phyloP scores from a whole-genome alignment of 64 coral and sea anemone species.

The Montipora capricornis region DNA sequence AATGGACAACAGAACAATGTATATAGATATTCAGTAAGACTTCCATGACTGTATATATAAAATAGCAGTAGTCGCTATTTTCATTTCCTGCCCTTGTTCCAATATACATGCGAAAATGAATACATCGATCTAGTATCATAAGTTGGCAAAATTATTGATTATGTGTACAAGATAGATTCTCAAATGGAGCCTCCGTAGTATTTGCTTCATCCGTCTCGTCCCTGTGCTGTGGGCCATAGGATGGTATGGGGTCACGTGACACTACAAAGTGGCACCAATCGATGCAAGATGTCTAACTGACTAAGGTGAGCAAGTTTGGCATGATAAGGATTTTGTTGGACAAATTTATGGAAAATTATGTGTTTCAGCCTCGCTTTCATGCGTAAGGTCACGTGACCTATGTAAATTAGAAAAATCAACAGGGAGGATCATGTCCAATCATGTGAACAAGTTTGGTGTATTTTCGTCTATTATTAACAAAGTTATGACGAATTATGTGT shows the following conservation, averaged over 20 bases:
- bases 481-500: slow-evolving; percentile 39
- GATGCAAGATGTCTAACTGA: slow-evolving; percentile 72
- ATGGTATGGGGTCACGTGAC: slow-evolving; percentile 60
- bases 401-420: slow-evolving; percentile 67
- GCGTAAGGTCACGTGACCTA: slow-evolving; percentile 69
- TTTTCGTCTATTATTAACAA: slow-evolving; percentile 64
- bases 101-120: slow-evolving; percentile 70
- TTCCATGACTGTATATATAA: background rate
- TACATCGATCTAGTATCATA: slow-evolving; percentile 66
- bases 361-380: slow-evolving; percentile 80
- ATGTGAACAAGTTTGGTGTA: slow-evolving; percentile 58
- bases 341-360: slow-evolving; percentile 76
- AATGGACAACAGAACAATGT: too few species aligned
- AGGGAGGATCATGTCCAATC: slow-evolving; percentile 55
- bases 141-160: slow-evolving; percentile 68
- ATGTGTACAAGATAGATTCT: slow-evolving; percentile 61
- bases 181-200: slow-evolving; percentile 62
- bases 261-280: slow-evolving; percentile 69
- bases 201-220: slow-evolving; percentile 69
- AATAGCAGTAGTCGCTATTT: slow-evolving; percentile 74
- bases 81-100: slow-evolving; percentile 73
- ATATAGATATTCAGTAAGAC: too few species aligned
- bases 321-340: slow-evolving; percentile 32
- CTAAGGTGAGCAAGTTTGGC: slow-evolving; percentile 76
- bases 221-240: slow-evolving; percentile 66